Percentiles rank a stretch among this genome's conserved stretches.
These are phyloP conservation scores for Ophioninae sp. DNA, from an alignment of 2,888 invertebrate genomes.

Conservation along the genomic window DNA sequence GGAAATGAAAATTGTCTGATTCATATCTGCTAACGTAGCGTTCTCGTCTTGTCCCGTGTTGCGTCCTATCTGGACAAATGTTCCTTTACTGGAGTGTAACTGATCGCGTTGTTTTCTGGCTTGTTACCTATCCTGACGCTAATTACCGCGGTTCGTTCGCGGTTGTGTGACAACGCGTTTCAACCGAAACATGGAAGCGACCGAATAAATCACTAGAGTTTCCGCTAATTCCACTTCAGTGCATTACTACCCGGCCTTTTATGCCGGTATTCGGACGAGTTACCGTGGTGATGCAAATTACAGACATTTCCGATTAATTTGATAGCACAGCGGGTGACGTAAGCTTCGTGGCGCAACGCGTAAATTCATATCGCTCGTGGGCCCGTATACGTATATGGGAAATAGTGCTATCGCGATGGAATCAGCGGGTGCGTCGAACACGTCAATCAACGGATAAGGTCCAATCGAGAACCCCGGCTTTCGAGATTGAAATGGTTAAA, in stretches of 20 bases:
- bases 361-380: conserved; percentile 30
- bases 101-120: background rate
- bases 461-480: conserved; percentile 37
- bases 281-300: conserved; percentile 62
- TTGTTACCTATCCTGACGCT: background rate
- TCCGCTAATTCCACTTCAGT: conserved; percentile 64
- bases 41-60: too few species aligned
- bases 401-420: background rate
- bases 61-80: background rate
- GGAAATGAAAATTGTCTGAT: too few species aligned
- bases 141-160: background rate
- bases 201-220: conserved; percentile 57
- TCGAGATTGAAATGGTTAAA: conserved; percentile 37
- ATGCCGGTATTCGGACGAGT: conserved; percentile 23
- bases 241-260: conserved; percentile 25
- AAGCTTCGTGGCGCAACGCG: conserved; percentile 5
- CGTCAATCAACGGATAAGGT: conserved; percentile 46
- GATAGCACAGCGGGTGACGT: conserved; percentile 35
- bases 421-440: background rate
- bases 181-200: background rate
- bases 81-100: background rate
- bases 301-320: conserved; percentile 65
- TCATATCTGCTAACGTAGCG: too few species aligned
- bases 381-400: background rate
- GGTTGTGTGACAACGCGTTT: background rate